Conservation (phyloP, 2,797 vertebrate species). For the Phylloscopus collybita region DNA sequence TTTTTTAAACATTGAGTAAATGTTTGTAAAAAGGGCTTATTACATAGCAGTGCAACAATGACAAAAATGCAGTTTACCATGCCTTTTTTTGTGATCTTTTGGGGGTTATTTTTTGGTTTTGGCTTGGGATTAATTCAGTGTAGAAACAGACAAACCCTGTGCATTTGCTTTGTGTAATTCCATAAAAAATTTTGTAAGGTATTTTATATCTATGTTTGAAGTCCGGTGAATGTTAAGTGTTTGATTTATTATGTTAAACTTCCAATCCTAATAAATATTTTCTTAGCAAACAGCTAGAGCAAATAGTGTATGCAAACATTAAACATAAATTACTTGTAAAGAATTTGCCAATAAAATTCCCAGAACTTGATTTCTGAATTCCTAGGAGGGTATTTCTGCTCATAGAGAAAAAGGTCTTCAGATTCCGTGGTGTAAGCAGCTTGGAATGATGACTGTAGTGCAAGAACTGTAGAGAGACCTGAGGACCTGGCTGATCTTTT, state of each 20-base stretch:
- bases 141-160: conserved; percentile 66
- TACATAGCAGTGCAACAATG: conserved; percentile 70
- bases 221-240: conserved; percentile 72
- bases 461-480: not conserved
- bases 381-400: conserved; percentile 32
- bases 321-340: conserved; percentile 27
- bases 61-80: conserved; percentile 70
- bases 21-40: conserved; percentile 80
- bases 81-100: conserved; percentile 65
- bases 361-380: conserved; percentile 30
- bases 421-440: not conserved
- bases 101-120: conserved; percentile 54
- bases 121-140: conserved; percentile 68
- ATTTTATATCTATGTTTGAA: conserved; percentile 70
- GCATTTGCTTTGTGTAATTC: conserved; percentile 66
- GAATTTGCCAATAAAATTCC: conserved; percentile 40
- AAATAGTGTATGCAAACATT: conserved; percentile 35
- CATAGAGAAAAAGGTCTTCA: not conserved
- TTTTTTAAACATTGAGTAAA: conserved; percentile 70
- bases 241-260: conserved; percentile 74
- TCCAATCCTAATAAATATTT: conserved; percentile 75
- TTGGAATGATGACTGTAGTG: not conserved
- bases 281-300: conserved; percentile 71
- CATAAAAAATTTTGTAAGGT: conserved; percentile 59
- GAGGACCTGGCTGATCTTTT: not conserved